Conservation (phyloP, 2,113 vertebrate species). For the Melanerpes aurifrons region DNA sequence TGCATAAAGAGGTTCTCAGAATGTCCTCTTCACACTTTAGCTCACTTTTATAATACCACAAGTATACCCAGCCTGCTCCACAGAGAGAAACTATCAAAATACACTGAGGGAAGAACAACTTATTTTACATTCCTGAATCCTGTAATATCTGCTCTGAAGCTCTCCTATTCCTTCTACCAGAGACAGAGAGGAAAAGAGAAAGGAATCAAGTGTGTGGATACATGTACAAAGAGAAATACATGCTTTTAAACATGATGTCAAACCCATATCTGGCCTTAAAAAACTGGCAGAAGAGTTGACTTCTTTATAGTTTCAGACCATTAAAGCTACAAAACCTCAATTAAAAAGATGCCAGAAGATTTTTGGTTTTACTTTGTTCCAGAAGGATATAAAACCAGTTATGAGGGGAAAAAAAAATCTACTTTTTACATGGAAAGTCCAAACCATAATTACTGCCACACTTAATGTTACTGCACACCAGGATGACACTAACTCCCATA, state of each 20-base stretch:
- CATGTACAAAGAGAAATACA: background rate
- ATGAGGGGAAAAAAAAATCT: background rate
- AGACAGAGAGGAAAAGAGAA: background rate
- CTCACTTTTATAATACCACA: background rate
- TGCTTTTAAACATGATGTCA: constrained; percentile 47
- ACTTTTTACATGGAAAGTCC: constrained; percentile 52
- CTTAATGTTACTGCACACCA: constrained; percentile 24
- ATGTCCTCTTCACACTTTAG: background rate
- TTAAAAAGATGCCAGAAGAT: constrained; percentile 70
- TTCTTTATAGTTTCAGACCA: constrained; percentile 60
- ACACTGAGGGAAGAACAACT: background rate
- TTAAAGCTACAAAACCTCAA: constrained; percentile 72
- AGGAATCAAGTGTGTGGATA: background rate
- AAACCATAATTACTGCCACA: constrained; percentile 35
- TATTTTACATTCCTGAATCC: constrained; percentile 18
- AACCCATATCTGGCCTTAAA: constrained; percentile 67
- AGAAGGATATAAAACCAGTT: constrained; percentile 63
- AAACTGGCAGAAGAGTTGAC: constrained; percentile 58
- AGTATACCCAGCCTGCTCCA: background rate
- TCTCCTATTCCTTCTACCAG: constrained; percentile 12
- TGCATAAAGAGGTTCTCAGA: background rate
- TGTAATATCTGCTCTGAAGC: constrained; percentile 28
- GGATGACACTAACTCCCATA: constrained; percentile 23
- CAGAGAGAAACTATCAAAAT: background rate
- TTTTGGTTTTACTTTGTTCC: constrained; percentile 27